Evolutionary conservation across 2,888 invertebrate genomes (phyloP).

Genomic region (Tachystola acroxantha): DNA sequence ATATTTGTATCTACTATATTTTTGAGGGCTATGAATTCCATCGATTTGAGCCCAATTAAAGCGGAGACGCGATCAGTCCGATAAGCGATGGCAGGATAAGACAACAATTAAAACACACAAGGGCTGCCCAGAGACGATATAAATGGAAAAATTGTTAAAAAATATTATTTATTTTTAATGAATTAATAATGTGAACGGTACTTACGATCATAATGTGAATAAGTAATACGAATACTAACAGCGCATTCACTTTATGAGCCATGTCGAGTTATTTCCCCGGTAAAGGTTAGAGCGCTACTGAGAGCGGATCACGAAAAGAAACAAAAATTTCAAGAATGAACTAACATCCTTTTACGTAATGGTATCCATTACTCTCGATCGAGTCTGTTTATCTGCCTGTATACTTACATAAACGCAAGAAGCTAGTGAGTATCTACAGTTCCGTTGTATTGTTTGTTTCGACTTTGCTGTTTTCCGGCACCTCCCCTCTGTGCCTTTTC

Average conservation of each 20-base stretch:
- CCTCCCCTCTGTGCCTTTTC: neutral
- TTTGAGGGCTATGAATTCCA: too few relatives aligned
- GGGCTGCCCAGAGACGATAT: too few relatives aligned
- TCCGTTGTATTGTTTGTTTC: constrained; percentile 5
- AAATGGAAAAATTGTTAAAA: too few relatives aligned
- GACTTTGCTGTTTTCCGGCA: constrained; percentile 5
- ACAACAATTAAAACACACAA: too few relatives aligned
- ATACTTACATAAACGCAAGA: constrained; percentile 10
- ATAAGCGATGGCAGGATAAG: too few relatives aligned
- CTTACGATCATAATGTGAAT: constrained; percentile 24
- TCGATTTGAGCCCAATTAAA: too few relatives aligned
- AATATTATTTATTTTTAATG: too few relatives aligned
- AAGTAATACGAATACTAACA: constrained; percentile 22
- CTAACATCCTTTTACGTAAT: constrained; percentile 44
- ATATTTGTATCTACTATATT: too few relatives aligned
- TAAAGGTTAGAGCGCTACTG: constrained; percentile 25
- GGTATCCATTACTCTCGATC: constrained; percentile 22
- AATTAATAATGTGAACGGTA: too few relatives aligned
- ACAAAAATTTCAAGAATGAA: constrained; percentile 37
- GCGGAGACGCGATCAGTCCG: too few relatives aligned
- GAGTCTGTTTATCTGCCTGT: constrained; percentile 17
- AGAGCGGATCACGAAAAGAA: constrained; percentile 19
- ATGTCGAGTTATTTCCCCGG: constrained; percentile 29
- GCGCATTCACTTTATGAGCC: constrained; percentile 25
- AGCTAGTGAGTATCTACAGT: neutral